Base-by-base conservation (phyloP, 2,113 vertebrate species). In the Tricholaema leucomelas region DNA sequence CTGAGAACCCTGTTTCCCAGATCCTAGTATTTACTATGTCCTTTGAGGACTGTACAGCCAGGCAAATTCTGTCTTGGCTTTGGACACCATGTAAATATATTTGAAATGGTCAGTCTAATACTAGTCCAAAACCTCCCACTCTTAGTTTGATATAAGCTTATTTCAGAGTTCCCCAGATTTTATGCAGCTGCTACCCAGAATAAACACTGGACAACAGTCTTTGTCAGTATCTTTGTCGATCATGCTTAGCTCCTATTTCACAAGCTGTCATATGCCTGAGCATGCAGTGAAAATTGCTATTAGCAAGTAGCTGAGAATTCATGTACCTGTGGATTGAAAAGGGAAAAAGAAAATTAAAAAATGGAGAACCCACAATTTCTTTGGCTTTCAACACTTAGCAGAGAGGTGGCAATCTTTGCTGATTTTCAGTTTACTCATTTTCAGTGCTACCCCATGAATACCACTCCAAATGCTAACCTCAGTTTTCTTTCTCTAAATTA, bases 91-190 rank as follows among this genome's bases (percentile, higher is more conserved):
- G n/a, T 71, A 88, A 84, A 79, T 75, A 69, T 58, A 54, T 6
- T 28, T 33, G 3, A 74, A 64, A n/a, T 84, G 18, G 72, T 75
- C 38, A 56, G n/a, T n/a, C 21, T 69, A 38, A 79, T 44, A 86
- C 6, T 38, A 70, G 15, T 18, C 4, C 42, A 50, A 60, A 2
- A 2, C 0, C 1, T 1, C 3, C 4, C 6, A 13, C 60, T 52
- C 7, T 79, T 30, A 19, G 3, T 64, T 82, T 76, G 25, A 50
- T 94, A 65, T 33, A 65, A 40, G 38, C 5, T 91, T 85, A 50
- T 80, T 73, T 85, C 4, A 80, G 50, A 67, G 89, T 84, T 92
- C 55, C 35, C 73, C 61, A 67, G 33, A 36, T 81, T 90, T 85
- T 61, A 42, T 78, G 30, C 70, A 92, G 38, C 61, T 84, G 54